Conservation (phyloP, 2,797 vertebrate species). For the Artibeus jamaicensis region DNA sequence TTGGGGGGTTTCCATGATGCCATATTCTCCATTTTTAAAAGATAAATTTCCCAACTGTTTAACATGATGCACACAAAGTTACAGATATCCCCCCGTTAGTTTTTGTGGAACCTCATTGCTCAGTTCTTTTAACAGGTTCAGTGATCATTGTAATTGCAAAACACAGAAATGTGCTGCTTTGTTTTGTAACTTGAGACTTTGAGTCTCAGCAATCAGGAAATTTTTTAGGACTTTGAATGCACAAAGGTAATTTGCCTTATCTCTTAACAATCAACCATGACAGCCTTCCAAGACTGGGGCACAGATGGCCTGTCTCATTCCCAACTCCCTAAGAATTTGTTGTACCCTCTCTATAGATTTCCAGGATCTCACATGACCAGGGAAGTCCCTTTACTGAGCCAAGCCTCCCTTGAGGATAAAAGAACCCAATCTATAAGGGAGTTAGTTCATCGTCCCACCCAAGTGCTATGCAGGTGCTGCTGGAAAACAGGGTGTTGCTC, state of each 20-base stretch:
- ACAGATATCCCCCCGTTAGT: background rate
- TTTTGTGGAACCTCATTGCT: background rate
- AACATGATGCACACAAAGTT: background rate
- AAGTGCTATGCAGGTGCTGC: background rate
- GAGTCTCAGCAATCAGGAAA: background rate
- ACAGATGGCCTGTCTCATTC: background rate
- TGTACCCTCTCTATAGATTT: background rate
- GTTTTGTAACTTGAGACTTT: constrained; percentile 2
- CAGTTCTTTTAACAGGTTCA: background rate
- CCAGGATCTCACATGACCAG: background rate
- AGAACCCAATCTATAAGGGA: background rate
- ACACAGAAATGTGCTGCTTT: background rate
- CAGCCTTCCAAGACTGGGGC: background rate
- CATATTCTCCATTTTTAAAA: background rate
- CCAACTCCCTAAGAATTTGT: background rate
- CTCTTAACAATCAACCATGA: background rate
- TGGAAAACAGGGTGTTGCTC: background rate
- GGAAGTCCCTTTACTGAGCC: background rate
- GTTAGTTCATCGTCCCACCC: background rate
- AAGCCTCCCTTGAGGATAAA: background rate
- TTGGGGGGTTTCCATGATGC: background rate
- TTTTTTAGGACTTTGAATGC: background rate
- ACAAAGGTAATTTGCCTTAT: constrained; percentile 28
- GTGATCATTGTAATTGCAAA: background rate
- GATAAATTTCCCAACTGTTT: background rate